Conservation (phyloP, 2,113 vertebrate genomes). For the Burhinus bistriatus region DNA sequence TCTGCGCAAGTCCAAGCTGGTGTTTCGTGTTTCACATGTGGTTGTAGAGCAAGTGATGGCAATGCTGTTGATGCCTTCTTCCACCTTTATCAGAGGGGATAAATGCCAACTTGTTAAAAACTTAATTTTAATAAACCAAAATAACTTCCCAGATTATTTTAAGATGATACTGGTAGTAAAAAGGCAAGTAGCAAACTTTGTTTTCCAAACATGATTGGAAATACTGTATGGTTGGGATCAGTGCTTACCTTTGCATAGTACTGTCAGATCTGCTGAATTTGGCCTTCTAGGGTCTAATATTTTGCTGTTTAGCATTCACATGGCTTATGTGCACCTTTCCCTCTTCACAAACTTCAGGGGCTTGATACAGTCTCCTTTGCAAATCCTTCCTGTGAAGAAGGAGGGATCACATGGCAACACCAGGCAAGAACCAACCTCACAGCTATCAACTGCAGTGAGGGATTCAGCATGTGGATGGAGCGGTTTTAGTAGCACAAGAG, state of each 20-base stretch:
- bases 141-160: background rate
- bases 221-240: background rate
- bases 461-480: background rate
- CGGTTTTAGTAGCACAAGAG: rapidly evolving
- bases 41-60: background rate
- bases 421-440: background rate
- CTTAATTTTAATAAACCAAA: background rate
- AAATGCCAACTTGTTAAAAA: background rate
- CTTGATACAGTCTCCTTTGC: background rate
- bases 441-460: background rate
- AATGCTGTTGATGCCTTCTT: background rate
- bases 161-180: background rate
- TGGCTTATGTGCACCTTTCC: background rate
- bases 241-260: background rate
- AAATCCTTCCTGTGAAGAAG: background rate
- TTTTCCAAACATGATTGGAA: background rate
- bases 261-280: background rate
- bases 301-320: background rate
- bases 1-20: background rate
- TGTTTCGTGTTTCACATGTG: rapidly evolving
- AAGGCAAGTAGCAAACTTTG: background rate
- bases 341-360: background rate
- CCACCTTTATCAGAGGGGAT: background rate
- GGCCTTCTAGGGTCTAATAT: background rate
- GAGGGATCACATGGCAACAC: background rate